Evolutionary conservation across 1,140 invertebrate genomes (phyloP).

Genomic region (Lasioglossum baleicum): DNA sequence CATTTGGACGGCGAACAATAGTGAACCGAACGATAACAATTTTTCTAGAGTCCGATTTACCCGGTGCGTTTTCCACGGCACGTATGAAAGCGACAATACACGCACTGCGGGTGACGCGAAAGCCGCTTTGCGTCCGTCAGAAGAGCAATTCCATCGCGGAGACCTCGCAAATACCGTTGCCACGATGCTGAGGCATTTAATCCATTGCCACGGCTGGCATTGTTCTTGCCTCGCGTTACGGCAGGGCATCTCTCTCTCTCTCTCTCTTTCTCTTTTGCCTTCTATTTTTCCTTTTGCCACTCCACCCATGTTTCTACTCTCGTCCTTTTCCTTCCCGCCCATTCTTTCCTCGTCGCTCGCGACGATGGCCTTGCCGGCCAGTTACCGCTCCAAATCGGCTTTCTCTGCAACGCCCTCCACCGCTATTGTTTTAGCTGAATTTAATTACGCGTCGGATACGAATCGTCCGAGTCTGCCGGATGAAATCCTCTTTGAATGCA

Average conservation of each 20-base stretch:
- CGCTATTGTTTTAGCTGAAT: slow-evolving; percentile 31
- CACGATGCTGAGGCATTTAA: slow-evolving; percentile 57
- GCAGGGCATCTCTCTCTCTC: not conserved
- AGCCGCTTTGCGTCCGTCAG: slow-evolving; percentile 53
- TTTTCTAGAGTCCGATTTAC: not conserved
- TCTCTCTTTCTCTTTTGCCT: slow-evolving; percentile 3
- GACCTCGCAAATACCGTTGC: slow-evolving; percentile 38
- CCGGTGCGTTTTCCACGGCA: not conserved
- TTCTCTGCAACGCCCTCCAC: not conserved
- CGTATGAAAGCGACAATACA: slow-evolving; percentile 25
- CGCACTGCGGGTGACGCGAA: slow-evolving; percentile 48
- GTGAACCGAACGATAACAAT: not conserved
- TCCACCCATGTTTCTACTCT: not conserved
- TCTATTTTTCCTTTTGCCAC: not conserved
- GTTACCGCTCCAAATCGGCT: slow-evolving; percentile 3
- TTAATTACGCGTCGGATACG: slow-evolving; percentile 44
- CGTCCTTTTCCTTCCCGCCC: not conserved
- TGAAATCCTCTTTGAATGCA: slow-evolving; percentile 23
- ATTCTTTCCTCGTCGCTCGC: not conserved
- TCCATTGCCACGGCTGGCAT: slow-evolving; percentile 41
- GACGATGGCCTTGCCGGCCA: not conserved
- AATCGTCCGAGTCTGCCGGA: slow-evolving; percentile 9
- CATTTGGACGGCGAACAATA: not conserved
- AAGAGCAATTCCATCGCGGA: slow-evolving; percentile 46
- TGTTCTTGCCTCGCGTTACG: slow-evolving; percentile 44